phyloP scores from a whole-genome alignment of 2,113 vertebrate species.

The Crocuta crocuta region DNA sequence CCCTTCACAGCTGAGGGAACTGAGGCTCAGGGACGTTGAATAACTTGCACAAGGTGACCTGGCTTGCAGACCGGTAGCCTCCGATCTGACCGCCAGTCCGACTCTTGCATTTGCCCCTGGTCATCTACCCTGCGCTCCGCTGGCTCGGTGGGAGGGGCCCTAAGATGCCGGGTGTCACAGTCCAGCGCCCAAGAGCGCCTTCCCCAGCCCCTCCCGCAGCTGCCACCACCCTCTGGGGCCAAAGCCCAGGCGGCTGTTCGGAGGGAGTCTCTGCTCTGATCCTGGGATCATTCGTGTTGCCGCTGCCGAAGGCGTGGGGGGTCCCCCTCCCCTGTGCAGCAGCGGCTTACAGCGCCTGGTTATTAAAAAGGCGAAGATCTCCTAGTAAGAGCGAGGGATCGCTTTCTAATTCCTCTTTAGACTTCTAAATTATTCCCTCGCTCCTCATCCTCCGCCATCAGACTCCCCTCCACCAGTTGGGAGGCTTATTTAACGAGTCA shows the following conservation, averaged over 20 bases:
- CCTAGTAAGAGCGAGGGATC: neutral
- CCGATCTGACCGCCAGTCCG: neutral
- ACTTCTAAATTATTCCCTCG: neutral
- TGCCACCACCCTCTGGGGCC: neutral
- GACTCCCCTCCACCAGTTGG: constrained; percentile 66
- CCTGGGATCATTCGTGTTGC: too few species aligned
- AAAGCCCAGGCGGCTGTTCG: neutral
- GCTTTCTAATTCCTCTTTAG: constrained; percentile 42
- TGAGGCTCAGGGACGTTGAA: neutral
- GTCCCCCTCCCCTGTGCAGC: too few species aligned
- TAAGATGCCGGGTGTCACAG: neutral
- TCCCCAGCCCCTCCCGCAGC: neutral
- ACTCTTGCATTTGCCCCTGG: neutral
- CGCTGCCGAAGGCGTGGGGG: too few species aligned
- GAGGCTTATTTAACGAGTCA: constrained; percentile 79
- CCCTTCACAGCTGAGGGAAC: neutral
- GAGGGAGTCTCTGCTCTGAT: too few species aligned
- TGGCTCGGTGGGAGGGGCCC: neutral
- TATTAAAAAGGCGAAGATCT: neutral
- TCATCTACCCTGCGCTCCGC: accelerated
- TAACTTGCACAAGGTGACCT: too few species aligned
- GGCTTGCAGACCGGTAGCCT: neutral
- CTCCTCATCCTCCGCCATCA: constrained; percentile 43
- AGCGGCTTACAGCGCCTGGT: neutral
- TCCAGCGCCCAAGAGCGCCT: neutral